Evolutionary conservation across 2,113 vertebrate species (phyloP), one percentile per base, ranked within the genome.

Genomic region (Pelecanoides urinatrix): DNA sequence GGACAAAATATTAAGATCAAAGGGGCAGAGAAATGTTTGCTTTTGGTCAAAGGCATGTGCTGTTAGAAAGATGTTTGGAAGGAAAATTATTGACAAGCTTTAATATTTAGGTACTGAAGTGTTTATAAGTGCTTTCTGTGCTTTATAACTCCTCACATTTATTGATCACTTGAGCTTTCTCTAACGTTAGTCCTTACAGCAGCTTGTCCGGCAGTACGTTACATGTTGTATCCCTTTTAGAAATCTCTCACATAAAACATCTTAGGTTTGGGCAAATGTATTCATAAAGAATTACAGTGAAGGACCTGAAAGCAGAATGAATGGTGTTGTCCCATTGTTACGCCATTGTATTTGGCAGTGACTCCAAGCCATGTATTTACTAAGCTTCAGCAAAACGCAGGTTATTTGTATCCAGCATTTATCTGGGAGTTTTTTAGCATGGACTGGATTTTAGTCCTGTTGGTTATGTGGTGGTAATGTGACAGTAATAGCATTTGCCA

Each of bases 71-170:
- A 72, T 58, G 19, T 85, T 92, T 91, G 44, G 61, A 76, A 88
- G 50, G n/a, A 88, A 94, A 67, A 91, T 79, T 88, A 91, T 71
- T 82, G 86, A 68, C 62, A 85, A 45, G 22, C 49, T 87, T 49
- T 94, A 95, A 88, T 92, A 73, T 85, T 95, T 82, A 85, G 86
- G 74, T 91, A 85, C 74, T 34, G 58, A 88, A 95, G 70, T 86
- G 58, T 89, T 92, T 85, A 52, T 76, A 50, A 95, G 96, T 94
- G 83, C 63, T 92, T 83, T 78, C 34, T 74, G 14, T 87, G 84
- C 70, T 92, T 92, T 91, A 29, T 63, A 87, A 74, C 70, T 87
- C 58, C 55, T 94, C 62, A 58, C 59, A 34, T 75, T 94, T 95
- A 95, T 95, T 92, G 94, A 87, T 91, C 34, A 76, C 59, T 86